phyloP scores from a whole-genome alignment of 2,888 invertebrate genomes.

The Alloscopus bannaensis region DNA sequence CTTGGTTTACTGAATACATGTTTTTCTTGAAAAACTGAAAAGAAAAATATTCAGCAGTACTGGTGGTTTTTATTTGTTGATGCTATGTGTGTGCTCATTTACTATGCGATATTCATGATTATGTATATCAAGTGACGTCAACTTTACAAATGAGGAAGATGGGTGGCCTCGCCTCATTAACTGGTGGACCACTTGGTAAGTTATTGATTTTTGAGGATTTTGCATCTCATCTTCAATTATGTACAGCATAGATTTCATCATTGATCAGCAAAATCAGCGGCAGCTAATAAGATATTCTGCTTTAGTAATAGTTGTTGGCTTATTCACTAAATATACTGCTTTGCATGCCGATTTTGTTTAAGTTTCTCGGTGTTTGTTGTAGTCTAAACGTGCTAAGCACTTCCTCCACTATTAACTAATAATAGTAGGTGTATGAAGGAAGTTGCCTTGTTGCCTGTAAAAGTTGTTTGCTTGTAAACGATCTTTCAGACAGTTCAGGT shows the following conservation, averaged over 20 bases:
- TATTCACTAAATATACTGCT: neutral
- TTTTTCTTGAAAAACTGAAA: conserved; percentile 7
- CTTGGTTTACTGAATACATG: too few species aligned
- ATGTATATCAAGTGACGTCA: conserved; percentile 66
- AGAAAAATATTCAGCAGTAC: neutral
- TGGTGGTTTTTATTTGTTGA: neutral
- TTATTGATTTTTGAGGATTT: conserved; percentile 15
- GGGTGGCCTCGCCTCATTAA: conserved; percentile 69
- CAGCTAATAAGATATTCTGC: too few species aligned
- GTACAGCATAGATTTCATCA: neutral
- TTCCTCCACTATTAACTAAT: neutral
- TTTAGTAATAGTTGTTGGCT: too few species aligned
- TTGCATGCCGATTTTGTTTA: neutral
- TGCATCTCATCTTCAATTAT: neutral
- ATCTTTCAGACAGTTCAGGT: too few species aligned
- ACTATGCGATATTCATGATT: conserved; percentile 38
- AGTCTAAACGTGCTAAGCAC: neutral
- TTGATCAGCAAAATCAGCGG: too few species aligned
- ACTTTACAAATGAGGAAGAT: conserved; percentile 64
- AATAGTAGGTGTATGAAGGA: too few species aligned
- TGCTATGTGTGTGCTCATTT: neutral
- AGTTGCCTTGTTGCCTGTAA: too few species aligned
- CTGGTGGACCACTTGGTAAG: conserved; percentile 71
- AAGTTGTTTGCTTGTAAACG: too few species aligned
- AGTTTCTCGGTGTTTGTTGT: neutral